Base-by-base conservation (phyloP, 1,140 invertebrate genomes). In the Zaprionus tsacasi region DNA sequence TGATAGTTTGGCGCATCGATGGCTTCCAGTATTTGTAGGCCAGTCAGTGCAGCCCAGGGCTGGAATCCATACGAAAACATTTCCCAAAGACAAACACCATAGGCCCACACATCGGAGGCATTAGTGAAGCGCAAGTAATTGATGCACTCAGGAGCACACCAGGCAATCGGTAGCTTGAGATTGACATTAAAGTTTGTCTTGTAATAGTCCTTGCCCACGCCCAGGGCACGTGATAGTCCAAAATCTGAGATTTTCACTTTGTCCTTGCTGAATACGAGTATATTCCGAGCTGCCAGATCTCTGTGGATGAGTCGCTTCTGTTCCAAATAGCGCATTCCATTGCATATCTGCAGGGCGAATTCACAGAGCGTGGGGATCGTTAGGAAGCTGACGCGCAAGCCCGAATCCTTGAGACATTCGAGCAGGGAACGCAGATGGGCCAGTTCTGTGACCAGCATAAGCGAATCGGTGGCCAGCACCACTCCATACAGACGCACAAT, bases 221-320 rank as follows among this genome's bases (percentile, higher is more conserved):
- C 98, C n/a, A 99, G 93, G 1, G 98, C 98, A 61, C 98, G 94
- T 0, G 98, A 99, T 33, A 99, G 92, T 4, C 99, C 99, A 93
- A 99, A 99, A 93, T 99, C 99, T 8, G 98, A 99, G 40, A 99
- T 99, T 94, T 99, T 99, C 0, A 99, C 98, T 93, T 97, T 98
- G 88, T 98, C 97, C 92, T 98, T 98, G 54, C 96, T 97, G 93
- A 99, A 99, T 0, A 99, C 98, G 57, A 99, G 94, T 78, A 99
- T 98, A 93, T 99, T 99, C 68, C 98, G 94, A 11, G 98, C 98
- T 17, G 98, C 98, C 75, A 99, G 94, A 93, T 99, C 98, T 88
- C 97, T 96, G 93, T 99, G 98, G 91, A 99, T 99, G 43, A 99
- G 94, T 91, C 98, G 95, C 93, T 99, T 99, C 59, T 95, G 96